Base-by-base conservation (phyloP, 2,888 invertebrate species). In the Nemurella pictetii region DNA sequence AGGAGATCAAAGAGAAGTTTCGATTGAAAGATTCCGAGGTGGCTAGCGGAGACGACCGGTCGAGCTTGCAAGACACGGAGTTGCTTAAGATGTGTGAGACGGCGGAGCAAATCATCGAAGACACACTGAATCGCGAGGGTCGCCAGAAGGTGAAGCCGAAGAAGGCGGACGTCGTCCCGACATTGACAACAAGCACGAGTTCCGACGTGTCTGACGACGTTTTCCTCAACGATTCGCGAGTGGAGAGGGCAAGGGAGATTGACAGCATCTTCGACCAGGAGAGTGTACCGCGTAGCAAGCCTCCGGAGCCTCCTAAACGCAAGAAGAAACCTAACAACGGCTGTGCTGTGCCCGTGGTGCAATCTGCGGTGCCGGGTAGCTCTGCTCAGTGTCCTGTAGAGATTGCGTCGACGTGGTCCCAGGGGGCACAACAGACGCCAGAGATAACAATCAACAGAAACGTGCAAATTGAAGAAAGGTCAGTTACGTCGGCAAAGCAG, bases 201-300 rank as follows among this genome's bases (percentile, higher is more conserved):
- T 85, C 85, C n/a, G 86, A 86, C 27, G 29, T 84, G 3, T 86
- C 86, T 4, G 86, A 86, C 36, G 86, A 86, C 32, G 86, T 78
- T 5, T 78, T 78, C n/a, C 26, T 30, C n/a, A 55, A 55, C 12
- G 55, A 55, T 20, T 55, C 55, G 20, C 55, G 55, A 55, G 20
- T 12, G n/a, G n/a, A 28, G 0, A 25, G 28, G n/a, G 75, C 26
- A 25, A 28, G 28, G 5, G 85, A 86, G 80, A 85, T 86, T 26
- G 86, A 86, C 72, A 27, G 25, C 55, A 86, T 86, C 27, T 86
- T 86, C 74, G 86, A 86, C 75, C 32, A 83, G 78, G 86, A 86
- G n/a, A 28, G 29, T 72, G 3, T 12, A 1, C 55, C 55, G 1
- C 28, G 29, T 26, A 30, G 55, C 15, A 83, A 75, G 27, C 86